These are phyloP conservation scores for Drosophila cardini DNA, from an alignment of 1,140 invertebrate species.

Conservation along the genomic window DNA sequence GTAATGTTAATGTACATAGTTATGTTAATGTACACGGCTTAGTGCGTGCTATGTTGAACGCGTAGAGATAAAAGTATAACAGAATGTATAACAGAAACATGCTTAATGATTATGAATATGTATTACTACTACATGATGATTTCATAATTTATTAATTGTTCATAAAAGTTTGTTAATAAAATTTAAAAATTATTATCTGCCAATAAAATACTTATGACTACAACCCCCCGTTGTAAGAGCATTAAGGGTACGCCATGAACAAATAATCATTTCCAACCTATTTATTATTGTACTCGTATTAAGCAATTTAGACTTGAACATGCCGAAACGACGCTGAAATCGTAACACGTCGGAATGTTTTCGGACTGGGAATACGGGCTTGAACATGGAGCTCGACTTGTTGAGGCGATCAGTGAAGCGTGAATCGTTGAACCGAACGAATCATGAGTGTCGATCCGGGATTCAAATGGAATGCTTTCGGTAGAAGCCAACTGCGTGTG, in stretches of 20 bases:
- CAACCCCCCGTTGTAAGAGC: not conserved
- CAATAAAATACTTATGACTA: not conserved
- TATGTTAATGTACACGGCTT: no score
- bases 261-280: not conserved
- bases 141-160: no score
- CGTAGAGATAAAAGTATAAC: no score
- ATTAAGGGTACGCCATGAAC: not conserved
- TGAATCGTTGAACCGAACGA: slow-evolving; percentile 42
- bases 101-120: no score
- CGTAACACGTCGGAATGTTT: slow-evolving; percentile 23
- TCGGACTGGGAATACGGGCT: slow-evolving; percentile 12
- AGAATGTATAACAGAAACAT: no score
- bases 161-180: no score
- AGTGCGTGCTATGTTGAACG: no score
- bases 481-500: slow-evolving; percentile 22
- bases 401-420: slow-evolving; percentile 49
- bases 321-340: slow-evolving; percentile 10
- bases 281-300: slow-evolving; percentile 2
- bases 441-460: slow-evolving; percentile 56
- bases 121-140: no score
- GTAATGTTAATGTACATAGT: no score
- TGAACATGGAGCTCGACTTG: slow-evolving; percentile 16
- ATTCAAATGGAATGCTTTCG: not conserved
- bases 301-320: slow-evolving; percentile 1
- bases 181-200: no score